Evolutionary conservation across 2,797 vertebrate species (phyloP).

Genomic region (Cynopterus sphinx): DNA sequence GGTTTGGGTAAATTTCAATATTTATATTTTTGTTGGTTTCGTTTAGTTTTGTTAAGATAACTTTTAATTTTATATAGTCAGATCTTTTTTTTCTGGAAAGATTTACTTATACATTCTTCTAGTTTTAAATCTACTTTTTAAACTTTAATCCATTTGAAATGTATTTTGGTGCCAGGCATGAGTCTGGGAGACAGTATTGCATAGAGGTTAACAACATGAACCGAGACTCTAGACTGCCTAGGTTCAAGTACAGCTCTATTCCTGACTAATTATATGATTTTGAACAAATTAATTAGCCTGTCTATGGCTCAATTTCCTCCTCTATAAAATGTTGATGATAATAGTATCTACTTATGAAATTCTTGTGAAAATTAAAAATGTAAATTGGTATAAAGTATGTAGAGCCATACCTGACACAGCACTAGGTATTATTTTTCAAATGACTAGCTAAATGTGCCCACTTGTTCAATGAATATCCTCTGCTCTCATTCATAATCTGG

Average conservation of each 20-base stretch:
- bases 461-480: neutral
- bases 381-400: neutral
- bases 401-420: neutral
- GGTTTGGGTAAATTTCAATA: neutral
- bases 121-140: neutral
- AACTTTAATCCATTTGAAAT: neutral
- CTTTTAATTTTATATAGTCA: neutral
- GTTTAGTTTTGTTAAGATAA: neutral
- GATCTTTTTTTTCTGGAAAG: neutral
- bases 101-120: neutral
- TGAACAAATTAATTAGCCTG: neutral
- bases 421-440: neutral
- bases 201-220: neutral
- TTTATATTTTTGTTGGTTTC: neutral
- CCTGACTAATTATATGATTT: neutral
- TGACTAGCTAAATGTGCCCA: neutral
- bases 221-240: neutral
- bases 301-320: neutral
- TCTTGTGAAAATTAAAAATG: neutral
- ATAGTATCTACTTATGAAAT: neutral
- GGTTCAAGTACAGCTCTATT: neutral
- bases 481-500: neutral
- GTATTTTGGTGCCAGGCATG: neutral
- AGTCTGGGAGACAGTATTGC: neutral
- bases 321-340: neutral